Evolutionary conservation across 2,888 invertebrate genomes (phyloP), one percentile per base, ranked within the genome.

Genomic region (Tachina lurida): DNA sequence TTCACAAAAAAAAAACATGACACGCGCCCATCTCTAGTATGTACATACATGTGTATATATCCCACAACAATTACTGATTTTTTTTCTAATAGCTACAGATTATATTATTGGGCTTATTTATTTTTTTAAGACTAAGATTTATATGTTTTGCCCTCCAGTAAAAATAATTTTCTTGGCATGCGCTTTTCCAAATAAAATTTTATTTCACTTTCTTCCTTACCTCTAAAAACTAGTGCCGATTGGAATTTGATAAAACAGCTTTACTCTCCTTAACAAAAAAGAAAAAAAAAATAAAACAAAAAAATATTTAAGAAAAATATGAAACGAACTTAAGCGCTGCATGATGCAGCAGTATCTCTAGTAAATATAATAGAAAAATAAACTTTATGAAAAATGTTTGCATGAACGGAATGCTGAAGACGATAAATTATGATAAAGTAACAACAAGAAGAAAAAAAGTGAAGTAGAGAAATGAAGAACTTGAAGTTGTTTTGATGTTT

Each of bases 401-500:
- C 41, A 17, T 43, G 41, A 62, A 43, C 63, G 79, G 79, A 67
- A 81, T 81, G 60, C 54, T 74, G 31, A 49, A 60, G 49, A 67
- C 49, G 65, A 73, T 68, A 75, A 68, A 79, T 79, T 73, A 71
- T 41, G 45, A 56, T 56, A n/a, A 47, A 47, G 39, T 45, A 45
- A 31, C 19, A 45, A 31, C 17, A 43, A 63, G 19, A 58, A 10
- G 15, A 63, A 63, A 19, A 13, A 45, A 19, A 58, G 15, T 41
- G n/a, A 5, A 62, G 12, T 41, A 17, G 31, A 31, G 31, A 31
- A 31, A 31, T 5, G 31, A 31, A 31, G 39, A 39, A 65, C 5
- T 65, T 58, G 12, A 54, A 76, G 47, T 71, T 76, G 17, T 70
- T 65, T 71, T 31, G 56, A 56, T 71, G 71, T 58, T 56, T 71